phyloP scores from a whole-genome alignment of 2,113 vertebrate genomes.

The Daphoenositta chrysoptera region DNA sequence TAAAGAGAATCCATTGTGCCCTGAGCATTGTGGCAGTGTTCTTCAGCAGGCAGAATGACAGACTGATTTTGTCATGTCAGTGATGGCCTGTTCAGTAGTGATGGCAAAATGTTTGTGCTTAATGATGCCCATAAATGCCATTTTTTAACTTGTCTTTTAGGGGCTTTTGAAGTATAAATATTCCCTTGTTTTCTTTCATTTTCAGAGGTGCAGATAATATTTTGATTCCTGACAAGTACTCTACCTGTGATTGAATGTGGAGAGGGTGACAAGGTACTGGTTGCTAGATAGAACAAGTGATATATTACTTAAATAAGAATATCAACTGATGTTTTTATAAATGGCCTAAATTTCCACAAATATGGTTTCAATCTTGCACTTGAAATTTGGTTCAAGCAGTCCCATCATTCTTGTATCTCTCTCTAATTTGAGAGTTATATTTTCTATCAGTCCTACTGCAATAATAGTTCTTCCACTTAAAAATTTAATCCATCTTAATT shows the following conservation, averaged over 20 bases:
- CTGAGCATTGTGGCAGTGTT: neutral
- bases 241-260: neutral
- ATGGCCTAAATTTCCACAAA: neutral
- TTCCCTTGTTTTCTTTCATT: neutral
- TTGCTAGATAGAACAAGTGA: neutral
- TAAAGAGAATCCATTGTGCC: neutral
- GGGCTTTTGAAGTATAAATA: neutral
- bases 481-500: slow-evolving; percentile 8
- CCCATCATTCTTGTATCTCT: neutral
- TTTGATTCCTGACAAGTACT: neutral
- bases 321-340: neutral
- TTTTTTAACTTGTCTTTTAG: neutral
- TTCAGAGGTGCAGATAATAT: neutral
- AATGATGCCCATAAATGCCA: neutral
- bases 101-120: neutral
- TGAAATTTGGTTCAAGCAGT: neutral
- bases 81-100: neutral
- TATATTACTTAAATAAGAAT: neutral
- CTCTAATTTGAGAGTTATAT: neutral
- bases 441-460: neutral
- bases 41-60: neutral
- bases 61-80: neutral
- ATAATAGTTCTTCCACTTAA: neutral
- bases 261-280: neutral
- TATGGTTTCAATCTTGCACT: neutral